Evolutionary conservation across 2,113 vertebrate species (phyloP), one percentile per base, ranked within the genome.

Genomic region (Nesogale talazaci): DNA sequence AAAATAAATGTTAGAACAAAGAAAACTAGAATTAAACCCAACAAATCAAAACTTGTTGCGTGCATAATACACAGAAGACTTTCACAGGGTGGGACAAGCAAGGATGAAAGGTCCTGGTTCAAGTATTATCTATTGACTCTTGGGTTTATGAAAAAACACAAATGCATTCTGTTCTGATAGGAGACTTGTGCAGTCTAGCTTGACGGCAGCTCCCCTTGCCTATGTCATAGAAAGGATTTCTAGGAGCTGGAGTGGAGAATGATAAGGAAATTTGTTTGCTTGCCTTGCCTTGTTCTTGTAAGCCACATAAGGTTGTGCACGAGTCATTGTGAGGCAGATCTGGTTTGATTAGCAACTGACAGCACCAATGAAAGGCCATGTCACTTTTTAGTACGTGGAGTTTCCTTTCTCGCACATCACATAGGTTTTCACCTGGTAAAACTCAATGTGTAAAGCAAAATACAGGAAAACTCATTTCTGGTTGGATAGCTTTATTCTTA

Each of bases 1-100:
- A 85, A 97, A 96, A 88, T 36, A 31, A 34, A 89, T 9, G 29
- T 78, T 29, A 40, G 16, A 90, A 85, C 27, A 84, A 40, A 76
- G 77, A 83, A 63, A 29, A 4, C 4, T 11, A 89, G 89, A 91
- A 6, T 74, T 86, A 22, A n/a, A 5, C 46, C 10, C 10, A 52
- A 52, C 46, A 52, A 52, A 52, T 52, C 5, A 52, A 52, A 52
- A 52, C 46, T 52, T 12, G 14, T 52, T 52, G 9, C 46, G 14
- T 69, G 46, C 79, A 17, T 29, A 34, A 59, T 52, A 56, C n/a
- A 38, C 25, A 61, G 69, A 86, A 36, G 56, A 46, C 4, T 7
- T 91, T 25, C 3, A 57, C 87, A n/a, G 56, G 74, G 23, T 2
- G 46, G 59, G 27, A 5, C 4, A 25, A 5, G 23, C 42, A 27